Conservation (phyloP, 2,113 vertebrate species). For the zebrafish (Danio rerio) region DNA sequence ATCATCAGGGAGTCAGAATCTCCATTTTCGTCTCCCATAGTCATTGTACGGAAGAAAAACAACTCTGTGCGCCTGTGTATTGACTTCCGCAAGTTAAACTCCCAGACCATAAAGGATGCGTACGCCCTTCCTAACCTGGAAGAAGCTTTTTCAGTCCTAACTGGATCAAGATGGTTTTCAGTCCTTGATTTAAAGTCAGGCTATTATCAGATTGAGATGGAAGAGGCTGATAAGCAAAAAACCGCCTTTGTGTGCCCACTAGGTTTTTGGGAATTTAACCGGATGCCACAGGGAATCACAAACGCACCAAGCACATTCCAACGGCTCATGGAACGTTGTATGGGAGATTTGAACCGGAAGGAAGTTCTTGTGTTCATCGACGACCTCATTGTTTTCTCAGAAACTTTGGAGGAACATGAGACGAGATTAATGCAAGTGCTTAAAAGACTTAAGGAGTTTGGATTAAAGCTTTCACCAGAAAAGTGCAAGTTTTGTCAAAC, state of each 20-base stretch:
- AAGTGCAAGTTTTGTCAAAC: background rate
- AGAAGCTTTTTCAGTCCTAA: background rate
- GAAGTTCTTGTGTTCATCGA: background rate
- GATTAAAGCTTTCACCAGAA: background rate
- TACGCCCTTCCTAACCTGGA: background rate
- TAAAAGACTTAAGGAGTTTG: background rate
- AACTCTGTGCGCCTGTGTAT: background rate
- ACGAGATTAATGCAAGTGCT: background rate
- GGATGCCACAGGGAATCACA: background rate
- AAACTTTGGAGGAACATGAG: background rate
- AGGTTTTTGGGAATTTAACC: background rate
- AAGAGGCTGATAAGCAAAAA: background rate
- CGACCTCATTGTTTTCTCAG: background rate
- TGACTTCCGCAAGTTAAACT: background rate
- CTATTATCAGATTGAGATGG: slow-evolving; percentile 7
- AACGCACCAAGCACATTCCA: background rate
- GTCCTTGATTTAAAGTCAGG: background rate
- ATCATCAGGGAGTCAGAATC: slow-evolving; percentile 1
- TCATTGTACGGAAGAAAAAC: background rate
- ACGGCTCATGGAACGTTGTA: background rate
- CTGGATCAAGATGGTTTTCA: background rate
- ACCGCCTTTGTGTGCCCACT: background rate
- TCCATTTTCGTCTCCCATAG: background rate
- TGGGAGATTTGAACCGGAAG: background rate
- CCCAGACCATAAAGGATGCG: background rate